Percentiles rank a stretch among this genome's conserved stretches.
Conservation (phyloP, 2,888 invertebrate genomes). For the Sinohyriopsis cumingii region DNA sequence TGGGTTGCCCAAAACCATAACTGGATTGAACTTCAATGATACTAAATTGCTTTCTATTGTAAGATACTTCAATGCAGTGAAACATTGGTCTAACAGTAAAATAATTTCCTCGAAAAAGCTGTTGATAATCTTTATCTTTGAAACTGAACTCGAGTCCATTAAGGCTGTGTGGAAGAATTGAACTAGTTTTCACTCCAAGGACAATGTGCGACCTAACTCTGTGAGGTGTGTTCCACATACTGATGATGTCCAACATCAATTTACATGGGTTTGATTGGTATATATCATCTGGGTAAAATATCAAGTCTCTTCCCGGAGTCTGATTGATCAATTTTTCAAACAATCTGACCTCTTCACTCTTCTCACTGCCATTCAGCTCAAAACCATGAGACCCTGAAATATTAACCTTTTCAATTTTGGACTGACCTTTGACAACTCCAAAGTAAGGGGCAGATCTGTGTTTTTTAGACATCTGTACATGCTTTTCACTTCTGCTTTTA, state of each 20-base stretch:
- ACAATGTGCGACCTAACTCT: constrained; percentile 24
- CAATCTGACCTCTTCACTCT: constrained; percentile 1
- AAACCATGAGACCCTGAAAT: too few species aligned
- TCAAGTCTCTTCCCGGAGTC: constrained; percentile 9
- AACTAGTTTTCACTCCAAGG: constrained; percentile 17
- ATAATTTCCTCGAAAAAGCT: constrained; percentile 5
- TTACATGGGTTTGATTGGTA: constrained; percentile 17
- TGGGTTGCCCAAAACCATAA: constrained; percentile 19
- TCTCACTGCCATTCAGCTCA: too few species aligned
- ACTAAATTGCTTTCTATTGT: constrained; percentile 15
- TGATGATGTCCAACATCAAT: constrained; percentile 26
- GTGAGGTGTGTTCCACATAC: constrained; percentile 42
- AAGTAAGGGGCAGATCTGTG: neutral
- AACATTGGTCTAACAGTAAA: constrained; percentile 25
- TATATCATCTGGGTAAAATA: constrained; percentile 15
- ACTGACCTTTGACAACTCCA: neutral
- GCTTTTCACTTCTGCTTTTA: too few species aligned
- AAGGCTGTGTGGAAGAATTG: constrained; percentile 5
- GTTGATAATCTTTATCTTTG: constrained; percentile 5
- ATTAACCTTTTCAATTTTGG: neutral
- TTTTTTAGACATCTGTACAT: neutral
- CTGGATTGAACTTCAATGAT: constrained; percentile 23
- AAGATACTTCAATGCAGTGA: constrained; percentile 5
- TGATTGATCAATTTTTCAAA: constrained; percentile 14
- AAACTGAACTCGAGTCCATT: constrained; percentile 9